A percentile compares a stretch with the other conserved stretches of the same genome.
Evolutionary conservation across 2,888 invertebrate species (phyloP).

Genomic region (Tuberolachnus salignus): DNA sequence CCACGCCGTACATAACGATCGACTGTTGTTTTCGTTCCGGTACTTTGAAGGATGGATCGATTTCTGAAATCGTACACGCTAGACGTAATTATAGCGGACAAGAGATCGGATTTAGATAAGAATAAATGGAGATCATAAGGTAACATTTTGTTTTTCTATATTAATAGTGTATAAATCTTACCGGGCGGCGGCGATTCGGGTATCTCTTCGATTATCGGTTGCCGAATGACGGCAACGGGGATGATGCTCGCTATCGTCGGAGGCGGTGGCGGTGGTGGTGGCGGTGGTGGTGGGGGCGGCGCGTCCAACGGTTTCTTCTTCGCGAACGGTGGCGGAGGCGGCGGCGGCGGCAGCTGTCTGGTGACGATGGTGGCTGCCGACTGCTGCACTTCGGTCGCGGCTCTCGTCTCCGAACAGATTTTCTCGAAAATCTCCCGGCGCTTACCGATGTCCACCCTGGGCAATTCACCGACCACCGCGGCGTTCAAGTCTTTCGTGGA

Average conservation of each 20-base stretch:
- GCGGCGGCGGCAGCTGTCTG: conserved; percentile 29
- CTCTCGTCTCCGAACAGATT: conserved; percentile 58
- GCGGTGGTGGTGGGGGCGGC: not conserved
- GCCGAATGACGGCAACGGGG: too few relatives aligned
- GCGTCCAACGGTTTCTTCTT: conserved; percentile 22
- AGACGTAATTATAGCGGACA: too few relatives aligned
- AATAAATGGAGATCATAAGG: too few relatives aligned
- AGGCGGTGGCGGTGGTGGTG: not conserved
- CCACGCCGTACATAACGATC: too few relatives aligned
- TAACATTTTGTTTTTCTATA: too few relatives aligned
- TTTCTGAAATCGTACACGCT: too few relatives aligned
- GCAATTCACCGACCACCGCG: conserved; percentile 63
- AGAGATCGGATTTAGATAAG: too few relatives aligned
- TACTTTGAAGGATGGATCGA: not conserved
- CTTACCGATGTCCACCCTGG: conserved; percentile 80
- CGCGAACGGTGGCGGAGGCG: not conserved
- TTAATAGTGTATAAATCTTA: not conserved
- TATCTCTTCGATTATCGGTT: conserved; percentile 16
- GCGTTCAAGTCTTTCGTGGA: conserved; percentile 62
- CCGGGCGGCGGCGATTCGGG: not conserved
- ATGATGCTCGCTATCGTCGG: not conserved
- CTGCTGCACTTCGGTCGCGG: conserved; percentile 30
- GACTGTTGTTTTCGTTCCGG: not conserved
- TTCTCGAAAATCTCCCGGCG: conserved; percentile 83
- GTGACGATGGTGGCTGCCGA: not conserved